Conservation (phyloP, 2,797 vertebrate species). For the Pitangus sulphuratus region DNA sequence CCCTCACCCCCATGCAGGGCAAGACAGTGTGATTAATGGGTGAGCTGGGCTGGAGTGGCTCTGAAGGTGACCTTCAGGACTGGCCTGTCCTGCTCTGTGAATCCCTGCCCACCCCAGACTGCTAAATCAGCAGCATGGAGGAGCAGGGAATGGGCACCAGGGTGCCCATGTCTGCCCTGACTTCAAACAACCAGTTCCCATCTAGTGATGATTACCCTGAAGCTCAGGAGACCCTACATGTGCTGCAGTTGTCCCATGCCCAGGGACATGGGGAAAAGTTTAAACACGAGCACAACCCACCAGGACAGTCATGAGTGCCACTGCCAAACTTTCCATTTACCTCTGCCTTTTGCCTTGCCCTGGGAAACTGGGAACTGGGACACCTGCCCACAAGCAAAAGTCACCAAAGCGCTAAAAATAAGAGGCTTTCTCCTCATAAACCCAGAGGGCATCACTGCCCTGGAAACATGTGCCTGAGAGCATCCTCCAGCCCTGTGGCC, state of each 20-base stretch:
- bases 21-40: background rate
- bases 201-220: background rate
- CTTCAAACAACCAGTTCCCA: background rate
- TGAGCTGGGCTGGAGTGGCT: background rate
- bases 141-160: background rate
- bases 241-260: background rate
- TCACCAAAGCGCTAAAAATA: background rate
- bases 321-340: background rate
- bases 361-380: slow-evolving; percentile 16
- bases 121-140: background rate
- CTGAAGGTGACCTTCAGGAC: slow-evolving; percentile 18
- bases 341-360: background rate
- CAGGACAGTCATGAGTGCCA: background rate
- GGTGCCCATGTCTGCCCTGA: background rate
- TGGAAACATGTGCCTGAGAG: background rate
- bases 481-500: background rate
- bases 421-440: background rate
- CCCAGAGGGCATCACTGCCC: background rate
- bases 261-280: fast-evolving
- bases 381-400: background rate
- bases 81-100: background rate
- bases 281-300: background rate
- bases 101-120: background rate
- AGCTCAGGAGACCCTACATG: background rate
- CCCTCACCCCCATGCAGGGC: background rate